Base-by-base conservation (phyloP, 2,888 invertebrate species). In the Nephrocerus scutellatus region DNA sequence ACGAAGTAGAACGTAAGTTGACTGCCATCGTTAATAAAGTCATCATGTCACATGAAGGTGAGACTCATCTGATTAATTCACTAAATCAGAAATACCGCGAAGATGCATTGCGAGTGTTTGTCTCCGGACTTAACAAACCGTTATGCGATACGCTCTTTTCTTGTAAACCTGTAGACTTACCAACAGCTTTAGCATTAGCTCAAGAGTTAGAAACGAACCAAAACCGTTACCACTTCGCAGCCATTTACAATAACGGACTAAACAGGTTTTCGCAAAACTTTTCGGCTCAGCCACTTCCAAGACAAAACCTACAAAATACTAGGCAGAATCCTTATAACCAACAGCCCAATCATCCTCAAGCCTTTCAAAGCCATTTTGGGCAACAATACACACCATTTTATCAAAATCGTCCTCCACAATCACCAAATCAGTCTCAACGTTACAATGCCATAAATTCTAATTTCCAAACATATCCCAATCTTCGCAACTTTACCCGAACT, bases 81-180 rank as follows among this genome's bases (percentile, higher is more conserved):
- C 22, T 34, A 9, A 40, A 36, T 21, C 20, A 35, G 14, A 39
- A 39, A 34, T 39, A 39, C 26, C 24, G 39, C 10, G 13, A 34
- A 14, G 28, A 39, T 13, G 34, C 39, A 12, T 15, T 39, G 5
- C 25, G 39, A n/a, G 26, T 34, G 15, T 39, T 39, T 33, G 15
- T 34, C 12, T 39, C 39, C 6, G 39, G 39, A 7, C 18, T 39
- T 9, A 34, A 34, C 8, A 19, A 21, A 10, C 33, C 34, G 4
- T 6, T 39, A n/a, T 28, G 39, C 21, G 33, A 39, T 15, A 18
- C 18, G 14, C 22, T 39, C 5, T 39, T 39, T 20, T 31, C 6
- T 14, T 33, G 35, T 15, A 21, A 24, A 14, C 35, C 35, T 30
- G 5, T 8, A 6, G 35, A 34, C 25, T 24, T 34, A 14, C 24